These are phyloP conservation scores for Galemys pyrenaicus DNA, from an alignment of 2,113 vertebrate genomes.

Conservation along the genomic window DNA sequence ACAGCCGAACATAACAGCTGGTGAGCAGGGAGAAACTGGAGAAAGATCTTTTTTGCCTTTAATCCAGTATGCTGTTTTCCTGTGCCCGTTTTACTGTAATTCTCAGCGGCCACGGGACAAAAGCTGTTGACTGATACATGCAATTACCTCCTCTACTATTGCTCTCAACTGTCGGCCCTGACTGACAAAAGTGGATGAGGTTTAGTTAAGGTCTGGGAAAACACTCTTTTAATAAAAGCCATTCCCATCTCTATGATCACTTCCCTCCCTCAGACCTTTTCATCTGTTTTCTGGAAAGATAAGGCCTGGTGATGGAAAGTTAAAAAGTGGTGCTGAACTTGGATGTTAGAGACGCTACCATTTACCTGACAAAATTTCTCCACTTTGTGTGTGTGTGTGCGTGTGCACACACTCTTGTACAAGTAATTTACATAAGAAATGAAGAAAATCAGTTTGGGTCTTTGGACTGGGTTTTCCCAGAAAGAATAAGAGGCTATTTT, in stretches of 20 bases:
- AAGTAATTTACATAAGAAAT: conserved; percentile 30
- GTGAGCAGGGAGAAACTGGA: conserved; percentile 89
- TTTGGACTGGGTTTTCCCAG: not conserved
- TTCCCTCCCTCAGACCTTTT: conserved; percentile 78
- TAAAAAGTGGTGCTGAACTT: conserved; percentile 66
- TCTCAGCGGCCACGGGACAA: conserved; percentile 92
- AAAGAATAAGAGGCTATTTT: not conserved
- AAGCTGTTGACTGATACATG: conserved; percentile 95
- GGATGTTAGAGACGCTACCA: not conserved
- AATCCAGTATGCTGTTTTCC: conserved; percentile 87
- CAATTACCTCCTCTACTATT: conserved; percentile 97
- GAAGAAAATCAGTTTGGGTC: conserved; percentile 8
- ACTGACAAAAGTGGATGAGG: conserved; percentile 89
- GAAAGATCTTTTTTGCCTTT: conserved; percentile 86
- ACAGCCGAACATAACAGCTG: conserved; percentile 91
- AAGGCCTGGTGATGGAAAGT: conserved; percentile 73
- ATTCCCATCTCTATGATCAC: conserved; percentile 76
- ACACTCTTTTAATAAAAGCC: conserved; percentile 82
- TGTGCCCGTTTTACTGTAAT: conserved; percentile 88
- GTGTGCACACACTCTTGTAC: too few relatives aligned
- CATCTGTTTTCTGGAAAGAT: conserved; percentile 80
- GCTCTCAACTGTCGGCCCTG: conserved; percentile 90
- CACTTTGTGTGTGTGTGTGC: not conserved
- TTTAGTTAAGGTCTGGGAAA: conserved; percentile 90
- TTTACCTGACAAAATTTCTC: conserved; percentile 15